phyloP scores from a whole-genome alignment of 1,140 invertebrate species.

The Neotoxoptera formosana region DNA sequence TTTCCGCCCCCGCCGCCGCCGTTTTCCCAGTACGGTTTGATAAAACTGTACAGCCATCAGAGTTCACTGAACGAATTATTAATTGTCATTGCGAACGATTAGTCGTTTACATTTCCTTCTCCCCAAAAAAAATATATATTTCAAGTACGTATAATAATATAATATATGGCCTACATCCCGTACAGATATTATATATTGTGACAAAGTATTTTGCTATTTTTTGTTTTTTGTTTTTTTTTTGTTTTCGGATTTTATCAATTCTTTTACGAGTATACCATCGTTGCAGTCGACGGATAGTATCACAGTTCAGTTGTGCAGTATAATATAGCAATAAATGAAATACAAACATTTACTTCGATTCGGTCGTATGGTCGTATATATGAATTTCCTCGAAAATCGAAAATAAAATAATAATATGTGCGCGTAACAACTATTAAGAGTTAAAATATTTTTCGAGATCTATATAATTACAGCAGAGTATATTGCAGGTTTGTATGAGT shows the following conservation, averaged over 20 bases:
- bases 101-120: neutral
- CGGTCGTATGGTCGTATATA: neutral
- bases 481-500: neutral
- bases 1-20: neutral
- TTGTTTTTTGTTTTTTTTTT: neutral
- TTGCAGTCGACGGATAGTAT: neutral
- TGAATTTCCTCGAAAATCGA: neutral
- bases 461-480: neutral
- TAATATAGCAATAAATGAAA: neutral
- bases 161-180: neutral
- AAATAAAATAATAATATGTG: neutral
- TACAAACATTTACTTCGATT: neutral
- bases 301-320: neutral
- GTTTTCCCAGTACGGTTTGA: neutral
- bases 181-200: neutral
- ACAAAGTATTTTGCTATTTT: neutral
- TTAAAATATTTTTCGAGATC: neutral
- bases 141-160: no score
- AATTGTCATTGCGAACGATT: slow-evolving; percentile 27
- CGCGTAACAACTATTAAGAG: neutral
- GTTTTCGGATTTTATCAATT: neutral
- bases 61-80: slow-evolving; percentile 34
- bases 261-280: neutral
- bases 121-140: neutral
- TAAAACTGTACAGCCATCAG: neutral